Evolutionary conservation across 2,888 invertebrate genomes (phyloP), one percentile per base, ranked within the genome.

Genomic region (Harpalus rufipes): DNA sequence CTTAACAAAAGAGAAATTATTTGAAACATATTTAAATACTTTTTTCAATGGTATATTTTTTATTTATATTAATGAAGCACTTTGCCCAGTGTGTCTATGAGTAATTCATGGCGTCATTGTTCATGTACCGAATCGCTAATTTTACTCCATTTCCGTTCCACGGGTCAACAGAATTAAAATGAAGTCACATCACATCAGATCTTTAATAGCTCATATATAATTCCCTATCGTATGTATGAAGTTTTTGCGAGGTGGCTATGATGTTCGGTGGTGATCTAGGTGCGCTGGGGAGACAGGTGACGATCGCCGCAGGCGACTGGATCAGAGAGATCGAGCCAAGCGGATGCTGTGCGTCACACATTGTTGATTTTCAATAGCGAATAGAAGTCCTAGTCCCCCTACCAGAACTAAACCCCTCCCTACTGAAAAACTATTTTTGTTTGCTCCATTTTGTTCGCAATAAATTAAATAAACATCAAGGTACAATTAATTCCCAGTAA

Each of bases 301-400:
- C n/a, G 14, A 68, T 65, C 65, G 32, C 39, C 68, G 14, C 68
- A 41, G 41, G 68, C 14, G 0, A 74, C 44, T 74, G 41, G 14
- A 18, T n/a, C 7, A 25, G 39, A 74, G 44, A 74, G 72, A 74
- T 74, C 44, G 14, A 10, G 58, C n/a, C 56, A 14, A 78, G 78
- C 78, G 78, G 78, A 78, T 78, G 78, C 78, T 78, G 58, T 56
- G 32, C 78, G 91, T 91, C 89, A 90, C 91, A 90, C 91, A 87
- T 89, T 89, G 90, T 87, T 90, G 90, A 87, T 90, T 91, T 90
- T 91, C 90, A 91, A 91, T 91, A 90, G 90, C 84, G 88, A 90
- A 89, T 90, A 90, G 91, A 90, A 91, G 90, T 78, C 32, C 78
- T 32, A 32, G 56, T 78, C 51, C 58, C 78, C 78, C 78, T 72